A percentile compares a stretch with the other conserved stretches of the same genome.
phyloP scores from a whole-genome alignment of 2,113 vertebrate genomes.

The Gallinago undulata region DNA sequence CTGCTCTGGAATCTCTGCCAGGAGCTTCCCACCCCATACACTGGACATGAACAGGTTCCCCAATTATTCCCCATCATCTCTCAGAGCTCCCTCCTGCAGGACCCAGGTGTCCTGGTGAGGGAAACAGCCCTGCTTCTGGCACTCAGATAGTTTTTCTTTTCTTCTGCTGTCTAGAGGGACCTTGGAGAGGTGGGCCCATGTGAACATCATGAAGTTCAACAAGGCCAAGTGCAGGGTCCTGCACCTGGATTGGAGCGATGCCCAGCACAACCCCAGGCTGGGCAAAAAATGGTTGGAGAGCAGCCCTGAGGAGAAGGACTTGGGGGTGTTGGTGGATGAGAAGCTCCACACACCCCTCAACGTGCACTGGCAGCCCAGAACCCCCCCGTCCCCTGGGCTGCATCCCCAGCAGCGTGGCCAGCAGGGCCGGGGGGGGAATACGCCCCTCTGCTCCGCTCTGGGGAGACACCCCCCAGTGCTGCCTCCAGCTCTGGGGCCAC shows the following conservation, averaged over 20 bases:
- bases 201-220: not conserved
- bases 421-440: not conserved
- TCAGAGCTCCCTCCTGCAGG: not conserved
- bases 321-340: not conserved
- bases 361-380: not conserved
- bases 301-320: not conserved
- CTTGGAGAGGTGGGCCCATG: not conserved
- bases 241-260: not conserved
- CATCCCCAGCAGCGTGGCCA: not conserved
- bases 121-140: accelerated
- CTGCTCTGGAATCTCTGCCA: accelerated
- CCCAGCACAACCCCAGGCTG: not conserved
- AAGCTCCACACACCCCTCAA: not conserved
- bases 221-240: not conserved
- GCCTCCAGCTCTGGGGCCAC: too few species aligned
- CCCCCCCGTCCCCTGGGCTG: not conserved
- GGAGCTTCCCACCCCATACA: not conserved
- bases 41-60: not conserved
- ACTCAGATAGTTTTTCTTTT: not conserved
- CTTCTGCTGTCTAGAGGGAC: not conserved
- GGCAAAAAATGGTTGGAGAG: not conserved
- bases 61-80: accelerated
- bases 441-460: not conserved
- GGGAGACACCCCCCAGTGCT: too few species aligned
- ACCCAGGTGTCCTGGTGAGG: not conserved